These are phyloP conservation scores for Coenonympha glycerion DNA, from an alignment of 2,888 invertebrate species.

Conservation along the genomic window DNA sequence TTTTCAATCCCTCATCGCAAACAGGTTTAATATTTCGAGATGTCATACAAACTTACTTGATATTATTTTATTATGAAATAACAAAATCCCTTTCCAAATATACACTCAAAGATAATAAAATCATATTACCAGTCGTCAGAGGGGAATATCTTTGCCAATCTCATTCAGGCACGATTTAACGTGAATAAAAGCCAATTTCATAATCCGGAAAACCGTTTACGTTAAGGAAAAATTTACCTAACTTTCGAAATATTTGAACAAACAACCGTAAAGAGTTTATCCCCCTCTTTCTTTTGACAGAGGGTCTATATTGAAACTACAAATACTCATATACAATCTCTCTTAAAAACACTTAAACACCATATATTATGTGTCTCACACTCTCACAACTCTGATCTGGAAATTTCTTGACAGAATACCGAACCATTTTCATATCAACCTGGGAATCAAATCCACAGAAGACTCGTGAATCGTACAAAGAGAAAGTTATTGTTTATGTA, in stretches of 20 bases:
- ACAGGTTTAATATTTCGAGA: background rate
- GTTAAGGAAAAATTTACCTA: slow-evolving; percentile 26
- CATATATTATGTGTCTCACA: too few species aligned
- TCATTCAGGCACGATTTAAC: slow-evolving; percentile 47
- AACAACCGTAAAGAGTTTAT: background rate
- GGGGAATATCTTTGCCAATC: slow-evolving; percentile 36
- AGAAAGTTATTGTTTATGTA: slow-evolving; percentile 53
- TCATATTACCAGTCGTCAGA: slow-evolving; percentile 18
- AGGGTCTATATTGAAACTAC: too few species aligned
- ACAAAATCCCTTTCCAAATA: slow-evolving; percentile 10
- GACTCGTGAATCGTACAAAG: too few species aligned
- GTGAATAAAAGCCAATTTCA: slow-evolving; percentile 44
- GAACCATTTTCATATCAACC: too few species aligned
- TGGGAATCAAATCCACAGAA: too few species aligned
- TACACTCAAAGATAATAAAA: slow-evolving; percentile 18
- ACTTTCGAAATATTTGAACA: slow-evolving; percentile 14
- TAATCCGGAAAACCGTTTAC: slow-evolving; percentile 41
- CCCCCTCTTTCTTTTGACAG: too few species aligned
- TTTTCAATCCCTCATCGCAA: background rate
- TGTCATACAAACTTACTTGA: too few species aligned
- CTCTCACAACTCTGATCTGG: background rate
- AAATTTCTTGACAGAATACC: too few species aligned
- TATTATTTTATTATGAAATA: background rate
- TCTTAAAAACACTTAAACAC: too few species aligned
- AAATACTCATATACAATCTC: too few species aligned